Percentiles rank a stretch among this genome's conserved stretches.
Evolutionary conservation across 2,888 invertebrate species (phyloP).

Genomic region (Caenorhabditis imperialis): DNA sequence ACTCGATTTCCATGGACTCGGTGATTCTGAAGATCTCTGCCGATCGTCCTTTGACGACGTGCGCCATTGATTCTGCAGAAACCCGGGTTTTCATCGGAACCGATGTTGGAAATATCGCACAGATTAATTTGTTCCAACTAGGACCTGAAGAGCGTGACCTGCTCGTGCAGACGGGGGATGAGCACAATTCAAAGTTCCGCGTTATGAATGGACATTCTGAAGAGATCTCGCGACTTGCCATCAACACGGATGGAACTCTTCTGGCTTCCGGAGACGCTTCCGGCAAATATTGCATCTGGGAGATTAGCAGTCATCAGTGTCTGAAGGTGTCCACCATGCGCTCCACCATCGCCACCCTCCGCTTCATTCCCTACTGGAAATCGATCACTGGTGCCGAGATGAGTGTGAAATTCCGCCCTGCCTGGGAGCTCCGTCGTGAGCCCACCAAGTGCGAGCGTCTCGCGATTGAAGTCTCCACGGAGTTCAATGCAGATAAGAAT

Average conservation of each 20-base stretch:
- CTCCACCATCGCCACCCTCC: conserved; percentile 45
- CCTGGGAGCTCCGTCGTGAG: conserved; percentile 39
- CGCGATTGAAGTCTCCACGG: conserved; percentile 30
- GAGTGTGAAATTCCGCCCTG: conserved; percentile 11
- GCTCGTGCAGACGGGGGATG: conserved; percentile 57
- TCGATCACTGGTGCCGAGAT: conserved; percentile 19
- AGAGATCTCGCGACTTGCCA: conserved; percentile 50
- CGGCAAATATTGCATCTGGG: conserved; percentile 72
- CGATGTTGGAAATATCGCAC: conserved; percentile 67
- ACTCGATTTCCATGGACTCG: conserved; percentile 63
- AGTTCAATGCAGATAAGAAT: conserved; percentile 32
- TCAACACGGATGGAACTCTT: conserved; percentile 68
- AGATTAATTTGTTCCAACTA: conserved; percentile 60
- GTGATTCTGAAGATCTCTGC: conserved; percentile 62
- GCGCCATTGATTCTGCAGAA: conserved; percentile 69
- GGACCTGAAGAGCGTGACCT: conserved; percentile 47
- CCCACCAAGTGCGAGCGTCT: conserved; percentile 36
- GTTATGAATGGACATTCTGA: conserved; percentile 61
- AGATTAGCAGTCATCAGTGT: conserved; percentile 70
- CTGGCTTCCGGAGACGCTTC: conserved; percentile 68
- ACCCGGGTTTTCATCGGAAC: conserved; percentile 68
- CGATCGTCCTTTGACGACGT: conserved; percentile 68
- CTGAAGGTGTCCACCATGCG: conserved; percentile 61
- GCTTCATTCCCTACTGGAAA: conserved; percentile 51
- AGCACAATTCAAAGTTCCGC: conserved; percentile 53